Conservation (phyloP, 2,888 invertebrate genomes). For the Eutolmus rufibarbis region DNA sequence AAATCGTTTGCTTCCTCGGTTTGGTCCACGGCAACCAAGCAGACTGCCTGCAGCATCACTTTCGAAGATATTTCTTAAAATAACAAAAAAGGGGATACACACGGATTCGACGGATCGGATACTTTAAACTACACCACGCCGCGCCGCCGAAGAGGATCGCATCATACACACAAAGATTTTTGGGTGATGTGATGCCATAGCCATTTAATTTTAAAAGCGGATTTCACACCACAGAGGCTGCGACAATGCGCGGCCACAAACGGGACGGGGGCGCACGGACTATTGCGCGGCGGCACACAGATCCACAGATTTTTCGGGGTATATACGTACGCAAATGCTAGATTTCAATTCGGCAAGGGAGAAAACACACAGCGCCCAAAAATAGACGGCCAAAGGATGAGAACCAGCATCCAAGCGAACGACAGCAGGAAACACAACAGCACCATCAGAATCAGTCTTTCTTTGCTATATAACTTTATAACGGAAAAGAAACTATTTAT, state of each 20-base stretch:
- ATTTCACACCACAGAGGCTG: neutral
- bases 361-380: neutral
- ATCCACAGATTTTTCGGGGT: neutral
- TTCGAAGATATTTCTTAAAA: slow-evolving; percentile 17
- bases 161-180: neutral
- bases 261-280: neutral
- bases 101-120: neutral
- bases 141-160: neutral
- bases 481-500: slow-evolving; percentile 32
- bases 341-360: neutral
- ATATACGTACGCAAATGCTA: neutral
- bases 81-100: slow-evolving; percentile 29
- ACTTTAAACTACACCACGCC: neutral
- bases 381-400: slow-evolving; percentile 34
- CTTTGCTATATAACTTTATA: neutral
- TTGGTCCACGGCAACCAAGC: neutral
- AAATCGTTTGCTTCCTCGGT: neutral
- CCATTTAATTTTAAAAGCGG: neutral
- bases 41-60: neutral
- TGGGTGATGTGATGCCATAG: neutral
- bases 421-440: neutral
- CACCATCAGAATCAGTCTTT: slow-evolving; percentile 1
- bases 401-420: neutral
- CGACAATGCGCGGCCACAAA: neutral
- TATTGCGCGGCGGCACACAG: neutral